phyloP scores from a whole-genome alignment of 2,888 invertebrate species.

The Ephialtes manifestator region DNA sequence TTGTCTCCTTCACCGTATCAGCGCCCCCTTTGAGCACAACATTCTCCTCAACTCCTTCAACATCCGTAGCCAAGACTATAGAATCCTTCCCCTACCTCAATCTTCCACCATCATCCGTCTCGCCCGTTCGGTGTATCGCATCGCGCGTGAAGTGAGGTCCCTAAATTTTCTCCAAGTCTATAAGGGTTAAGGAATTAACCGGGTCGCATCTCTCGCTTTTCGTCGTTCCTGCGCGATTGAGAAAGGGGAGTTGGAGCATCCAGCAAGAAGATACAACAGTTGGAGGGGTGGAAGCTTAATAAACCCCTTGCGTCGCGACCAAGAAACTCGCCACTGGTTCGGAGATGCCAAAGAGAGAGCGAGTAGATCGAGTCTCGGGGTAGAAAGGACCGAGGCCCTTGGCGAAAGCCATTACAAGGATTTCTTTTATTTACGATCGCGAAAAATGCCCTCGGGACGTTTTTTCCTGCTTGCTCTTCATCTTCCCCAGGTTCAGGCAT shows the following conservation, averaged over 20 bases:
- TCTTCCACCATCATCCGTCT: conserved; percentile 8
- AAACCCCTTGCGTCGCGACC: conserved; percentile 36
- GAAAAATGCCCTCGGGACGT: conserved; percentile 72
- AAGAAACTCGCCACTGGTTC: conserved; percentile 43
- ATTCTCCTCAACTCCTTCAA: conserved; percentile 55
- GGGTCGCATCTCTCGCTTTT: conserved; percentile 51
- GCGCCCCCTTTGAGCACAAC: conserved; percentile 57
- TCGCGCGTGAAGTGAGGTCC: conserved; percentile 72
- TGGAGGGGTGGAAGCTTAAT: conserved; percentile 47
- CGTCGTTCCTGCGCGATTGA: conserved; percentile 69
- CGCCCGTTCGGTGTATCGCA: conserved; percentile 22
- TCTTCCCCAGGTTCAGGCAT: conserved; percentile 33
- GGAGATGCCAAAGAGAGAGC: background rate
- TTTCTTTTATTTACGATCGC: conserved; percentile 85
- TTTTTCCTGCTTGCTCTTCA: conserved; percentile 36
- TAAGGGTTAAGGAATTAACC: conserved; percentile 85
- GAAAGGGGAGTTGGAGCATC: conserved; percentile 53
- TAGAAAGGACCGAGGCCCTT: conserved; percentile 72
- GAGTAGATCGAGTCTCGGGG: conserved; percentile 13
- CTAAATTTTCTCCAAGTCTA: conserved; percentile 84
- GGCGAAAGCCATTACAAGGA: conserved; percentile 85
- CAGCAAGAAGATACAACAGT: background rate
- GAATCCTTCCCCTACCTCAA: conserved; percentile 32
- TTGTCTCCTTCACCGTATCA: conserved; percentile 43
- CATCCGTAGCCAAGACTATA: conserved; percentile 30